These are phyloP conservation scores for Platycercus adscitus DNA, from an alignment of 2,113 vertebrate species.

Conservation along the genomic window DNA sequence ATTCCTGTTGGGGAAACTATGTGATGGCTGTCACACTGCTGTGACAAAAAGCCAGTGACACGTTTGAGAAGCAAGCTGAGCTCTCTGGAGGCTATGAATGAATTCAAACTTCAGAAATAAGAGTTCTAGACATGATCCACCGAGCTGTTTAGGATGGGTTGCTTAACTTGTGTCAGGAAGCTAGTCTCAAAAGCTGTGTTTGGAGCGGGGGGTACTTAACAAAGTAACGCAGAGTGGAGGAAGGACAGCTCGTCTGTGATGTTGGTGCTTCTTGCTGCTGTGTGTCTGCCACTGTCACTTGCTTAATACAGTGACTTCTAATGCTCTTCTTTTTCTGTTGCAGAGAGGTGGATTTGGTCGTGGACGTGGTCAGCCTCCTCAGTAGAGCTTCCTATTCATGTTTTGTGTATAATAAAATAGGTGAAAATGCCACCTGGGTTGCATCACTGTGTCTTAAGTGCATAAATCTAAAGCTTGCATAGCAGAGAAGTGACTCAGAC, in stretches of 20 bases:
- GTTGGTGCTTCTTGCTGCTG: not conserved
- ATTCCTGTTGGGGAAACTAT: not conserved
- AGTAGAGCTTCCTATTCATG: constrained; percentile 78
- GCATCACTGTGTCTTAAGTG: not conserved
- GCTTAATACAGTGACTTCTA: not conserved
- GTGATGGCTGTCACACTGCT: not conserved
- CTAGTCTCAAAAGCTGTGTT: not conserved
- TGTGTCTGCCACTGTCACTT: not conserved
- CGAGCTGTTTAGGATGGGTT: not conserved
- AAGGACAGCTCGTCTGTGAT: not conserved
- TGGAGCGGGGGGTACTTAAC: not conserved
- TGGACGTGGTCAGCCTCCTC: constrained; percentile 94
- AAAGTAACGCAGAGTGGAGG: not conserved
- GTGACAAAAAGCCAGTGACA: not conserved
- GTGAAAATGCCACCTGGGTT: constrained; percentile 57
- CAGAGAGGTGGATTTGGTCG: constrained; percentile 99
- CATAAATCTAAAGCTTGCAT: not conserved
- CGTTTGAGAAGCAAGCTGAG: not conserved
- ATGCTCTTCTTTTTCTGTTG: constrained; percentile 63
- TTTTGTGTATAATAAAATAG: constrained; percentile 91
- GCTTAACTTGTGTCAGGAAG: not conserved
- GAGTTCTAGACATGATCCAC: not conserved
- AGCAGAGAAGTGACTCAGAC: not conserved
- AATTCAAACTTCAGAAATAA: not conserved
- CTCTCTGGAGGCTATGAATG: not conserved